Evolutionary conservation across 2,888 invertebrate genomes (phyloP), one percentile per base, ranked within the genome.

Genomic region (Dolomedes plantarius): DNA sequence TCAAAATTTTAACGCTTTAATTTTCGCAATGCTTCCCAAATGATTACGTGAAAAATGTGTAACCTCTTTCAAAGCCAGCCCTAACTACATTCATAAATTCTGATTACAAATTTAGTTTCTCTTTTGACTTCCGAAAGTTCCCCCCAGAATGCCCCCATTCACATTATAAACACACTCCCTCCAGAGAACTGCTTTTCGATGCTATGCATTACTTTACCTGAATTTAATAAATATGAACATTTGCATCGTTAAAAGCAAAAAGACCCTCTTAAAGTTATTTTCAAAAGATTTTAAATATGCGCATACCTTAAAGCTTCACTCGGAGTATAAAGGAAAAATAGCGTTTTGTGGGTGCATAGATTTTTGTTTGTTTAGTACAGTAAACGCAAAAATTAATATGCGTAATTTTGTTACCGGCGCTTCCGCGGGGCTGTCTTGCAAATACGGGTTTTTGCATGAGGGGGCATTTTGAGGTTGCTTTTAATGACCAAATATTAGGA

Each of bases 241-340:
- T 83, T 77, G 50, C 77, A 85, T 78, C 77, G 39, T 32, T 62
- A 73, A 67, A 28, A 65, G n/a, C 39, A 31, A 78, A 67, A 73
- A 85, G 67, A 72, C 19, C n/a, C 41, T 29, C 28, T 27, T 23
- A 77, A 83, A 67, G 77, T 76, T 72, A 77, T 77, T 78, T 41
- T 28, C 6, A 46, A 72, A 77, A 72, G 72, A 85, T 73, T 85
- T 85, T 77, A 85, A 85, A 77, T 85, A 85, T 85, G 83, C 77
- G 72, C 77, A 85, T 85, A 85, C 29, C 27, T 85, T 77, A 56
- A 31, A 29, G 32, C 13, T 23, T 56, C 11, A 56, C 56, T 5
- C 11, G 23, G 1, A 9, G 62, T 13, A 69, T 75, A 32, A 36
- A n/a, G 69, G 27, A 27, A 62, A 36, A 23, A 36, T 9, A 27